phyloP scores from a whole-genome alignment of 2,113 vertebrate species.

The Sebastes fasciatus region DNA sequence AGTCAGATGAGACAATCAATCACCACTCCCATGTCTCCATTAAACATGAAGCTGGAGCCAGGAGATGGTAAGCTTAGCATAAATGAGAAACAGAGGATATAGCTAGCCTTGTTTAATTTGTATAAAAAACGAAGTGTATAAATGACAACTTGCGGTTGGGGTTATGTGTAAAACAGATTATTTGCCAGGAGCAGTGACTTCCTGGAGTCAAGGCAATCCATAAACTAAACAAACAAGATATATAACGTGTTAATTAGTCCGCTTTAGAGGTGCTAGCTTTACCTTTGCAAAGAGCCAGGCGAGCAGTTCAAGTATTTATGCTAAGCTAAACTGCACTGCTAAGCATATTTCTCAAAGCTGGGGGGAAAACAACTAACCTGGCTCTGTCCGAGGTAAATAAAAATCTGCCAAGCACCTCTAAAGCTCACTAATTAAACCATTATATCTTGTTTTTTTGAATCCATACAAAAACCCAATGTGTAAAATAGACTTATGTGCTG shows the following conservation, averaged over 20 bases:
- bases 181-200: no score
- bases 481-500: no score
- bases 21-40: background rate
- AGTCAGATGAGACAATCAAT: background rate
- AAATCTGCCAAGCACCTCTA: no score
- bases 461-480: no score
- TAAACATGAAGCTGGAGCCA: no score
- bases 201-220: no score
- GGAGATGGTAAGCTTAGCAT: background rate
- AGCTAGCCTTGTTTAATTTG: background rate
- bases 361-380: no score
- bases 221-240: no score
- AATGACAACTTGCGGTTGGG: background rate
- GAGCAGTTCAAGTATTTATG: background rate
- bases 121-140: background rate
- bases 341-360: background rate
- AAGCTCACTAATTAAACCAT: background rate
- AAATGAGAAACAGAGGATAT: background rate
- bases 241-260: no score
- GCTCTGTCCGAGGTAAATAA: no score
- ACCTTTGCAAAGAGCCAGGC: background rate
- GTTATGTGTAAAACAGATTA: background rate
- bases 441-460: background rate
- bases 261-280: background rate
- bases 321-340: background rate